Conservation (phyloP, 1,140 invertebrate species). For the Dufourea novaeangliae region DNA sequence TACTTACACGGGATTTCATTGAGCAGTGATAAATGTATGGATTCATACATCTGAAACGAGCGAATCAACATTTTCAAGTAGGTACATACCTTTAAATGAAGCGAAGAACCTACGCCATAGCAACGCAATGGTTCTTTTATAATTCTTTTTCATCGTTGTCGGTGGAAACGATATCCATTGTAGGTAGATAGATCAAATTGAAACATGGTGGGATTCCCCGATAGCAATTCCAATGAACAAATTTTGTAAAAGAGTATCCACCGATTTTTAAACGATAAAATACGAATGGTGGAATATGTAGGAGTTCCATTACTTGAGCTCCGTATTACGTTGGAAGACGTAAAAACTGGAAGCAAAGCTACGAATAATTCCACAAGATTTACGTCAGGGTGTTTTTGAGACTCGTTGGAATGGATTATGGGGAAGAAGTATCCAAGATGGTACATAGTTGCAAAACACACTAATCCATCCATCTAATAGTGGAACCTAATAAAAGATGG, state of each 20-base stretch:
- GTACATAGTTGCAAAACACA: not conserved
- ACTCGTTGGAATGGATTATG: conserved; percentile 10
- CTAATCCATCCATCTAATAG: not conserved
- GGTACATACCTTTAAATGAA: too few species aligned
- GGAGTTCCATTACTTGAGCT: not conserved
- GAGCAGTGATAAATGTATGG: too few species aligned
- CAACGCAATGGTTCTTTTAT: not conserved
- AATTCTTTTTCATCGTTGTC: not conserved
- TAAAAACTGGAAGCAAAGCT: not conserved
- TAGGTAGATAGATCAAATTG: not conserved
- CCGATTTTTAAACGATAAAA: not conserved
- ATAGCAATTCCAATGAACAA: not conserved
- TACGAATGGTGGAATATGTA: not conserved
- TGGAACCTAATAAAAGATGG: too few species aligned
- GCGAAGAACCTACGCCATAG: too few species aligned
- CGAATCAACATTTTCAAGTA: too few species aligned
- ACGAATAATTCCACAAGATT: conserved; percentile 6
- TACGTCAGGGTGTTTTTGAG: conserved; percentile 1
- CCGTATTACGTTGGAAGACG: not conserved
- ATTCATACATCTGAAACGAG: too few species aligned
- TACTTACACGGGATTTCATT: too few species aligned
- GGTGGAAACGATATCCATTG: not conserved
- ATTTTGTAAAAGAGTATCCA: not conserved
- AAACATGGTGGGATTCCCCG: not conserved
- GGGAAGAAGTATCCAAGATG: not conserved